Evolutionary conservation across 2,888 invertebrate genomes (phyloP), one percentile per base, ranked within the genome.

Genomic region (Melipona bicolor): DNA sequence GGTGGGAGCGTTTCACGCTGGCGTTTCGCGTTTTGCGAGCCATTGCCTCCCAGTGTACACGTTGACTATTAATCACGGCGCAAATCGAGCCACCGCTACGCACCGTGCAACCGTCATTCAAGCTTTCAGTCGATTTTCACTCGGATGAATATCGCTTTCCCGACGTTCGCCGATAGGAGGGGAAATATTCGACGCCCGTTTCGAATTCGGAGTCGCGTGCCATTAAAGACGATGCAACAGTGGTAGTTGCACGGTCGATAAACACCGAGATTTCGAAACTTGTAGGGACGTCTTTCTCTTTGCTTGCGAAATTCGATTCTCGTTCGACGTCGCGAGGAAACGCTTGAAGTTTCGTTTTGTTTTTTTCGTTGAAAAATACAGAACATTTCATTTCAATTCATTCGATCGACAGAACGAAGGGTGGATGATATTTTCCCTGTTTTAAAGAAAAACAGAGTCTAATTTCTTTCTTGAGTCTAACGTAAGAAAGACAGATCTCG

Each of bases 81-180:
- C 43, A 74, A 79, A 87, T 79, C 83, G 82, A 78, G 77, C 70
- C 52, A 80, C 56, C 82, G 81, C 43, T 87, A 87, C 87, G 86
- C 82, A 79, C 43, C 43, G 43, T 43, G 43, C 78, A 77, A 67
- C 64, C 82, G 84, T 81, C 84, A 81, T 86, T 87, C 86, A 77
- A 75, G 62, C 84, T 86, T 86, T 87, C 87, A 77, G 27, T 79
- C 78, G 87, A 87, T 87, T 87, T 84, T 86, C 87, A 80, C 87
- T 77, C 73, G 65, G 84, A 82, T 86, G 86, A 72, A 78, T 87
- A 86, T 87, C 86, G 78, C 61, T 72, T 77, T 69, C 76, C 69
- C 79, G 81, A 81, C 75, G 24, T 81, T 78, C 65, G 21, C 27
- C 70, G 50, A 77, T 50, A 65, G 59, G 52, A 43, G 32, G 27